phyloP scores from a whole-genome alignment of 1,140 invertebrate species.

The Drosophila kurseongensis region DNA sequence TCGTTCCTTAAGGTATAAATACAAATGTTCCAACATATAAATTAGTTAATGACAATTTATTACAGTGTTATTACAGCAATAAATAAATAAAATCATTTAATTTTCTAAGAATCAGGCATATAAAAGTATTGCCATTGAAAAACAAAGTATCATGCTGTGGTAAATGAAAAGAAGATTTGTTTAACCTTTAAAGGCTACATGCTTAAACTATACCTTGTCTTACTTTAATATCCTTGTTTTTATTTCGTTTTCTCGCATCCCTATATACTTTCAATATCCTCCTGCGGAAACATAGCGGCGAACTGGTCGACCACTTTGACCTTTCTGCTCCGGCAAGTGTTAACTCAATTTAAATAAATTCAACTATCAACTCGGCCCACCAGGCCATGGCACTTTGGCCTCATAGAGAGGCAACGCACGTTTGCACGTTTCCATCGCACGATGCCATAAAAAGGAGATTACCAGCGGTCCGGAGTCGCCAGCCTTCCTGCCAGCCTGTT shows the following conservation, averaged over 20 bases:
- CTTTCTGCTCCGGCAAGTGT: constrained; percentile 36
- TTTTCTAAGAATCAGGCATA: too few relatives aligned
- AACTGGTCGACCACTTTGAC: constrained; percentile 19
- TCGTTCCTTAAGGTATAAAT: too few relatives aligned
- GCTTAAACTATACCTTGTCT: too few relatives aligned
- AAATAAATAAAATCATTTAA: too few relatives aligned
- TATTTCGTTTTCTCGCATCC: background rate
- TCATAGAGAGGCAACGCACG: constrained; percentile 67
- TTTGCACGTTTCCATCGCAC: constrained; percentile 60
- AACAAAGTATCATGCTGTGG: too few relatives aligned
- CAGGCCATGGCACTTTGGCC: constrained; percentile 14
- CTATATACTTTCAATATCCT: constrained; percentile 11
- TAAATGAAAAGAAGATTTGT: too few relatives aligned
- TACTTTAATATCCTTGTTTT: background rate
- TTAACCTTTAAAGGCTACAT: too few relatives aligned
- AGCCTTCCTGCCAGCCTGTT: constrained; percentile 26
- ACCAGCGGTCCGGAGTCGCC: constrained; percentile 34
- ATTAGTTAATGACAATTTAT: too few relatives aligned
- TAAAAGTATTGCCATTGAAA: too few relatives aligned
- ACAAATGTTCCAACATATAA: too few relatives aligned
- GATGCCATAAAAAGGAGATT: constrained; percentile 75
- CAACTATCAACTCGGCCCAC: constrained; percentile 50
- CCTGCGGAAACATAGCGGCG: background rate
- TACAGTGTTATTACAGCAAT: too few relatives aligned
- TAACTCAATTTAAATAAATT: constrained; percentile 75